phyloP scores from a whole-genome alignment of 2,888 invertebrate species.

The Trichopoda pennipes region DNA sequence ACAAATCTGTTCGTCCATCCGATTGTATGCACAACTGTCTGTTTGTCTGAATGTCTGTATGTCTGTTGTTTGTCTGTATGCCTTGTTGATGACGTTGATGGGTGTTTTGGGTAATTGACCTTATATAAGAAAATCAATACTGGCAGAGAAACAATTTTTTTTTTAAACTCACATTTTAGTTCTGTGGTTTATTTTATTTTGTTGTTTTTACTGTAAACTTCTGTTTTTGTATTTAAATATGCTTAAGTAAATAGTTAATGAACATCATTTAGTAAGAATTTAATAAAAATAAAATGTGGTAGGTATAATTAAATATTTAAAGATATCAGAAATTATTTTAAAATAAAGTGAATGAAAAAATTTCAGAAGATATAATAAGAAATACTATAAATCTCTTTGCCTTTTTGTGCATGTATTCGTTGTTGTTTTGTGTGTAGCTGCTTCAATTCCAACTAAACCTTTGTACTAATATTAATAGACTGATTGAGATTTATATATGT shows the following conservation, averaged over 20 bases:
- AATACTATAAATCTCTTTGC: no score
- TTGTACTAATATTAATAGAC: no score
- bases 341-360: no score
- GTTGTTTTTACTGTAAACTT: conserved; percentile 21
- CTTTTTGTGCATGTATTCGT: no score
- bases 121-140: conserved; percentile 67
- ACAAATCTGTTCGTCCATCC: conserved; percentile 30
- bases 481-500: no score
- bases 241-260: conserved; percentile 60
- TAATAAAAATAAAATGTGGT: conserved; percentile 16
- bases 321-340: neutral
- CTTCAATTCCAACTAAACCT: no score
- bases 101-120: conserved; percentile 68
- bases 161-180: conserved; percentile 16
- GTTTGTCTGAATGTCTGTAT: conserved; percentile 9
- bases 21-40: conserved; percentile 9
- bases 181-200: conserved; percentile 50
- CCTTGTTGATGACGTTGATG: conserved; percentile 57
- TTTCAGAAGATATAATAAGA: no score
- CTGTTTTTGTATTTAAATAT: conserved; percentile 37
- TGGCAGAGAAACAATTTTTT: conserved; percentile 63
- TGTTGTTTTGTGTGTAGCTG: no score
- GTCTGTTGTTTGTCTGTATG: conserved; percentile 5
- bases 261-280: conserved; percentile 53
- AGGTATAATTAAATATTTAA: conserved; percentile 11